Evolutionary conservation across 2,797 vertebrate genomes (phyloP).

Genomic region (Protosalanx chinensis): DNA sequence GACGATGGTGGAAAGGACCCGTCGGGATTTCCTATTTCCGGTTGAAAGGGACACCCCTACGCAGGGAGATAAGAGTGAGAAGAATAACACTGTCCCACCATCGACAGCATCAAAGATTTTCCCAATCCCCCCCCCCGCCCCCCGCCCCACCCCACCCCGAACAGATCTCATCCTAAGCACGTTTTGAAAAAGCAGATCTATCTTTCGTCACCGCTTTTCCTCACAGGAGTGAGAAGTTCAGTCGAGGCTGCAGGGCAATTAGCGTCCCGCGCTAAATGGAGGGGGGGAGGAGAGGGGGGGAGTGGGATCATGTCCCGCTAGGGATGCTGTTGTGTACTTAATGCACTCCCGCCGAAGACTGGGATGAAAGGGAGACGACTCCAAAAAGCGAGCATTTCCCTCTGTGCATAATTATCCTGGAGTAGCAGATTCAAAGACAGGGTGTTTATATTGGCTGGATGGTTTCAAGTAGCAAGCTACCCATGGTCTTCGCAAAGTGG

Average conservation of each 20-base stretch:
- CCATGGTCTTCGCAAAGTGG: constrained; percentile 10
- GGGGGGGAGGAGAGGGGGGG: no score
- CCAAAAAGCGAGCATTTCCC: constrained; percentile 36
- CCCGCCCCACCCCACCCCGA: background rate
- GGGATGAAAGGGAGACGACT: background rate
- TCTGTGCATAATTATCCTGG: constrained; percentile 54
- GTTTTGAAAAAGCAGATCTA: background rate
- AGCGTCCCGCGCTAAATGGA: constrained; percentile 17
- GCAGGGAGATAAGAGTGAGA: no score
- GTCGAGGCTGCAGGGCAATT: constrained; percentile 13
- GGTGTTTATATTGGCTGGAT: constrained; percentile 43
- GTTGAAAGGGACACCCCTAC: no score
- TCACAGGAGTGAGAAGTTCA: background rate
- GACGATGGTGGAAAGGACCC: no score
- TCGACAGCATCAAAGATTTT: no score
- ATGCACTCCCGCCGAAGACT: constrained; percentile 14
- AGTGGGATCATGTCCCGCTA: constrained; percentile 14
- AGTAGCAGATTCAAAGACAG: constrained; percentile 37
- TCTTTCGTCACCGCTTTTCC: no score
- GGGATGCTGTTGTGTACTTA: constrained; percentile 21
- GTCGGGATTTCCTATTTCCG: no score
- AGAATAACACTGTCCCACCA: no score
- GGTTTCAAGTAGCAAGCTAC: constrained; percentile 29
- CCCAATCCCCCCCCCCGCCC: background rate
- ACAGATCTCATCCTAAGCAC: background rate